Evolutionary conservation across 1,140 invertebrate genomes (phyloP).

Genomic region (Geopemphigus sp.): DNA sequence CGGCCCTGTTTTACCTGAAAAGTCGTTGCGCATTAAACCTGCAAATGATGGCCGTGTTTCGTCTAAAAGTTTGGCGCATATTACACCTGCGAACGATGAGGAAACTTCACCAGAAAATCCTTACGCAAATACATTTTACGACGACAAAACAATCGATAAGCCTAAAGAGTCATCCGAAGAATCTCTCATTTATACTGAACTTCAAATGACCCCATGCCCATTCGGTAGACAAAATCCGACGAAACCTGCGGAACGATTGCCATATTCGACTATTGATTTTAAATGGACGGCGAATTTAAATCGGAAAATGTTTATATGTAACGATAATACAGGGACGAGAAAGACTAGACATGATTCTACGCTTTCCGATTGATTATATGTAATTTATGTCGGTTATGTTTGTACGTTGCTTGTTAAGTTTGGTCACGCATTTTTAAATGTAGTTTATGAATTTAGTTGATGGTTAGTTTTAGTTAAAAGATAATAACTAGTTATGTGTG

Average conservation of each 20-base stretch:
- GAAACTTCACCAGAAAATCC: not conserved
- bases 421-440: too few relatives aligned
- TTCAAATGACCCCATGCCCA: constrained; percentile 54
- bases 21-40: too few relatives aligned
- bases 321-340: constrained; percentile 61
- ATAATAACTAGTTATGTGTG: too few relatives aligned
- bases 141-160: constrained; percentile 39
- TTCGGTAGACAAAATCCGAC: constrained; percentile 56
- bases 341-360: constrained; percentile 67
- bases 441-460: too few relatives aligned
- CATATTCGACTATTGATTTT: constrained; percentile 92
- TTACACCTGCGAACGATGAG: too few relatives aligned
- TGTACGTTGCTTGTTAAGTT: too few relatives aligned
- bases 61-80: too few relatives aligned
- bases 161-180: constrained; percentile 60
- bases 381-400: too few relatives aligned
- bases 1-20: too few relatives aligned
- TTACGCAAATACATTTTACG: not conserved
- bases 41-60: too few relatives aligned
- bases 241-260: constrained; percentile 60
- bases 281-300: constrained; percentile 84
- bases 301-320: constrained; percentile 59
- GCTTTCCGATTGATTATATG: too few relatives aligned
- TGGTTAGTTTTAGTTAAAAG: too few relatives aligned
- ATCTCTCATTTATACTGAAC: constrained; percentile 59